Conservation (phyloP, 2,113 vertebrate species). For the Micromys minutus region DNA sequence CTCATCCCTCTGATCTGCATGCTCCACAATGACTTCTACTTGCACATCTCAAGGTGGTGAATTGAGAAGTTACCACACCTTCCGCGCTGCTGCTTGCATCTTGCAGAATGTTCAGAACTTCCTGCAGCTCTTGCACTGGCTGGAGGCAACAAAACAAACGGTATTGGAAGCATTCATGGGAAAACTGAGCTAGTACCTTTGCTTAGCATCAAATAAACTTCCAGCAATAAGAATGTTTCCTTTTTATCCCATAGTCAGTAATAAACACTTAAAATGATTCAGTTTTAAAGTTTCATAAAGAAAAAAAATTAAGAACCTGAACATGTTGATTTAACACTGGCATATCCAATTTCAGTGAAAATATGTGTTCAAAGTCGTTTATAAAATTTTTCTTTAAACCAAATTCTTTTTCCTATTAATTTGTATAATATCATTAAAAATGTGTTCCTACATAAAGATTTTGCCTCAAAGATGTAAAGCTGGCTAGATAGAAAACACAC, state of each 20-base stretch:
- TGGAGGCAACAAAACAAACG: slow-evolving; percentile 65
- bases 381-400: slow-evolving; percentile 37
- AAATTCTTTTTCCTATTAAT: slow-evolving; percentile 39
- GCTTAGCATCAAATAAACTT: slow-evolving; percentile 14
- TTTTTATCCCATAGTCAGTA: slow-evolving; percentile 9
- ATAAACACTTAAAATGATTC: slow-evolving; percentile 42
- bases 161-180: slow-evolving; percentile 27
- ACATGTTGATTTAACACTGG: background rate
- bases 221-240: slow-evolving; percentile 21
- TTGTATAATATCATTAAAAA: background rate
- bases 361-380: background rate
- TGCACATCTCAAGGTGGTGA: background rate
- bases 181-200: slow-evolving; percentile 37
- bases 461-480: background rate
- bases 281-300: background rate
- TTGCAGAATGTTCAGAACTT: slow-evolving; percentile 80
- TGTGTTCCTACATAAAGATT: background rate
- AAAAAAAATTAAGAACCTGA: slow-evolving; percentile 57
- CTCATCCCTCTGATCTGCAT: background rate
- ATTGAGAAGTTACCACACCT: slow-evolving; percentile 76
- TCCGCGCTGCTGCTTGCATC: slow-evolving; percentile 40
- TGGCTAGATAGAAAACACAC: background rate
- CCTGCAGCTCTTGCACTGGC: slow-evolving; percentile 83
- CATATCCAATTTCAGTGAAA: background rate
- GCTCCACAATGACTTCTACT: background rate